Base-by-base conservation (phyloP, 2,888 invertebrate species). In the Pandemis heparana region DNA sequence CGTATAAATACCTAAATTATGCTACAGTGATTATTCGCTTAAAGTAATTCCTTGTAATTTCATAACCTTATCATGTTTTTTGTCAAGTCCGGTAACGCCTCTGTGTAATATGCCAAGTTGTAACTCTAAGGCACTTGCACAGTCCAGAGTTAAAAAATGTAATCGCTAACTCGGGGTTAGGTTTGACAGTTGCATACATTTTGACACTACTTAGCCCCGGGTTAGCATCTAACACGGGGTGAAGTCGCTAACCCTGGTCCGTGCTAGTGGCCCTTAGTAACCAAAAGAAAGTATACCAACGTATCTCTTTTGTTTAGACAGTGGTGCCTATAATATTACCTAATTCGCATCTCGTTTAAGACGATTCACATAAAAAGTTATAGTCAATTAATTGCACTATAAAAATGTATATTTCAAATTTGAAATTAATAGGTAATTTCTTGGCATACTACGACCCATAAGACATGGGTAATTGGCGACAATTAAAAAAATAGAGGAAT, bases 21-120 rank as follows among this genome's bases (percentile, higher is more conserved):
- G 61, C 65, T 74, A 74, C 74, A 70, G 64, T 23, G 75, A 77
- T 68, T 78, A 76, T 77, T 75, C 61, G 77, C 81, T 83, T 83
- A 83, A 80, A 80, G 78, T 81, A 81, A 83, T 82, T 82, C 83
- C 83, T 82, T 82, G 82, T 82, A 81, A 79, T 77, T 77, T 77
- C 77, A 76, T 79, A 67, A 75, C 76, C 71, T 41, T 38, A 48
- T 64, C 64, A 23, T 62, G 32, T 18, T n/a, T 62, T 60, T 5
- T n/a, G 68, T 73, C 73, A 16, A 59, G 63, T 64, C 68, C 39
- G 60, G 43, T 63, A 23, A 14, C 23, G 23, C 46, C 46, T 23
- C 63, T 14, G 8, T 0, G 43, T 14, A 41, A 12, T 14, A 41
- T 43, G 62, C 12, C 23, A 62, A 62, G 43, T 16, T 39, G 32